These are phyloP conservation scores for Aleadryas rufinucha DNA, from an alignment of 2,113 vertebrate species.

Conservation along the genomic window DNA sequence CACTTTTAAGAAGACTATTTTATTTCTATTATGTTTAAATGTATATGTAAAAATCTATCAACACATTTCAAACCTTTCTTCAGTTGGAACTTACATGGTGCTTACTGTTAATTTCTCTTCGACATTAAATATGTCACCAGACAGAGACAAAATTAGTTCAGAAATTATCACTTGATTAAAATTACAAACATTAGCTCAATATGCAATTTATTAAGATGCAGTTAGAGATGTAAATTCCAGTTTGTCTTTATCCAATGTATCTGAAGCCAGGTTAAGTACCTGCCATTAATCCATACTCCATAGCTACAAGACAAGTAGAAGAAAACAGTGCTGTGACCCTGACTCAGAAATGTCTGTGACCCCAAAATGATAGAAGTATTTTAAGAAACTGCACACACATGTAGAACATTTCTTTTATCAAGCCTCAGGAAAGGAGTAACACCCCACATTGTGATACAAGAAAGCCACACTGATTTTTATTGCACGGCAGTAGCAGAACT, in stretches of 20 bases:
- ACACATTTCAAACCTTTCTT: conserved; percentile 10
- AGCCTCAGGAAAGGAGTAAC: not conserved
- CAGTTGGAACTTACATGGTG: not conserved
- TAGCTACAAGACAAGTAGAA: not conserved
- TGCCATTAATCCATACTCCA: not conserved
- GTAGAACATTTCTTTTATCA: not conserved
- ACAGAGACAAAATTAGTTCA: conserved; percentile 17
- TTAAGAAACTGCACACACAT: not conserved
- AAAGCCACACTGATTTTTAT: not conserved
- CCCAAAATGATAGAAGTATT: not conserved
- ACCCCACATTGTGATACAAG: not conserved
- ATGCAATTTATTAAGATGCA: conserved; percentile 5
- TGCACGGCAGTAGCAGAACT: not conserved
- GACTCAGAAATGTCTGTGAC: not conserved
- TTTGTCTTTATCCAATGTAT: not conserved
- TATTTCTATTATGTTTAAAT: not conserved
- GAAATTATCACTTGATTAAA: conserved; percentile 42
- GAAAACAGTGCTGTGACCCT: not conserved
- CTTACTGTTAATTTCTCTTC: not conserved
- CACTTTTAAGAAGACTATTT: not conserved
- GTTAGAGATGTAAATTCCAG: not conserved
- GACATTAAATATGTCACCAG: not conserved
- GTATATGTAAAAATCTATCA: conserved; percentile 15
- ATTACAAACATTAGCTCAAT: conserved; percentile 5
- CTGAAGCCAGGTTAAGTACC: not conserved